Evolutionary conservation across 2,113 vertebrate genomes (phyloP), one percentile per base, ranked within the genome.

Genomic region (Albula goreensis): DNA sequence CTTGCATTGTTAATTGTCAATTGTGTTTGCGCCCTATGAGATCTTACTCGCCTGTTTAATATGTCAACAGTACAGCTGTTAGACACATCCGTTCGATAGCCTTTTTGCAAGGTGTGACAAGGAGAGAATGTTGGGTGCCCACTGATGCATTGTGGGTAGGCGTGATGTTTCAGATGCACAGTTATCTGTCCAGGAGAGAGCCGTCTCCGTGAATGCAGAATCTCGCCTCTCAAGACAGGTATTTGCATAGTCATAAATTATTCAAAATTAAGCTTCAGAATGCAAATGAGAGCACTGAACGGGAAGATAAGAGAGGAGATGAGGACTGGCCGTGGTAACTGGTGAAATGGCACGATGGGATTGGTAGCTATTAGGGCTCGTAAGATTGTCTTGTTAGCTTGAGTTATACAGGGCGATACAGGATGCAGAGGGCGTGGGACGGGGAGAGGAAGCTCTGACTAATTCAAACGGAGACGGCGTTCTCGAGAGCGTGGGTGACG

Each of bases 211-310:
- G 56, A 78, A 66, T 31, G 52, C 85, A 66, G 53, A 66, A 85
- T 78, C 51, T 85, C 80, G 60, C 85, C 79, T 85, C 52, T 66
- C 78, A 48, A 85, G 78, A 80, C 78, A 85, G 85, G 85, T 85
- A 85, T 85, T 85, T 85, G 85, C 85, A 85, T 85, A 85, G 85
- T 85, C 56, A 85, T 85, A 85, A 85, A 85, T 85, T 80, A 85
- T 85, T 85, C 85, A 85, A 78, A 79, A 80, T 85, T 85, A 85
- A 85, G 85, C 85, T 80, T 13, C 57, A 10, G 85, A 49, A 85
- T 85, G 85, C 85, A 85, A 85, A 85, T 85, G 22, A 81, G 85
- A 50, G 78, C 78, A 63, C 78, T 85, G 85, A 85, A 85, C 57
- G 79, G 77, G 57, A 56, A 85, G 79, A 85, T 85, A 80, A 81